A percentile compares a stretch with the other conserved stretches of the same genome.
phyloP scores from a whole-genome alignment of 2,113 vertebrate species.

The Crotophaga sulcirostris region DNA sequence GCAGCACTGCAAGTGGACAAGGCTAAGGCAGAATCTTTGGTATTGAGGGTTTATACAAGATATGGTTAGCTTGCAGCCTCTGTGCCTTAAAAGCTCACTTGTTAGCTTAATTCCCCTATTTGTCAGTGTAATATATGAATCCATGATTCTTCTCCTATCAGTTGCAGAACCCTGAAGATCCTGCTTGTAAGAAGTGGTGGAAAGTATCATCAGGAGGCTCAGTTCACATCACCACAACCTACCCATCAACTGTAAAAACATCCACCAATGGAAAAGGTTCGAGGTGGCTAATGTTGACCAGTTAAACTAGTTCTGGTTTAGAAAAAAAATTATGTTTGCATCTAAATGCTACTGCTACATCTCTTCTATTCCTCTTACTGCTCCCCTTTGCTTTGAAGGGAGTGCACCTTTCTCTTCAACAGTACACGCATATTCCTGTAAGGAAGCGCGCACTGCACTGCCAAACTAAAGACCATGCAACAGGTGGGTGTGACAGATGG shows the following conservation, averaged over 20 bases:
- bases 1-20: not conserved
- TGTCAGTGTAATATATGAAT: not conserved
- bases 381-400: not conserved
- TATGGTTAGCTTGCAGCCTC: not conserved
- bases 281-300: not conserved
- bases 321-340: not conserved
- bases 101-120: not conserved
- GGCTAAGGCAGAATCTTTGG: not conserved
- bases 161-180: not conserved
- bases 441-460: not conserved
- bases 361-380: not conserved
- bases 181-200: not conserved
- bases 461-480: not conserved
- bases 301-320: not conserved
- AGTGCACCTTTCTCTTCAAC: not conserved
- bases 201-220: not conserved
- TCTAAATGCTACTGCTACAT: not conserved
- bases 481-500: not conserved
- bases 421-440: not conserved
- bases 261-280: not conserved
- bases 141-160: not conserved
- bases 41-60: not conserved
- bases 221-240: not conserved
- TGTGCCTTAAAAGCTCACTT: not conserved
- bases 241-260: not conserved